These are phyloP conservation scores for Meiosimyza decipiens DNA, from an alignment of 2,888 invertebrate genomes.

Conservation along the genomic window DNA sequence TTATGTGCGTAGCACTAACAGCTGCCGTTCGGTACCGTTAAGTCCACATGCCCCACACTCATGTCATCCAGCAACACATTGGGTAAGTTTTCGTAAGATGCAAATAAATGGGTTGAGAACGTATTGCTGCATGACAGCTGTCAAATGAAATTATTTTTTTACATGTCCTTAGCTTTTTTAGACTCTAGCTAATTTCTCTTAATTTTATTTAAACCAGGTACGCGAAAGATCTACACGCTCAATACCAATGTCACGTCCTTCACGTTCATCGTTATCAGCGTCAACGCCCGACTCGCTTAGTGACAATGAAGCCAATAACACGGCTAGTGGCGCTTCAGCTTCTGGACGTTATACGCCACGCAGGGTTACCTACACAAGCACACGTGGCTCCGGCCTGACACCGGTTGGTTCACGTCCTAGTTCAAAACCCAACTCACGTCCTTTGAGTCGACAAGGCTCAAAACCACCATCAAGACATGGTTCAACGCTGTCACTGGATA, in stretches of 20 bases:
- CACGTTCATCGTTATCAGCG: constrained; percentile 83
- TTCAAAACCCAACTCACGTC: constrained; percentile 85
- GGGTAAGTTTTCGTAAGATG: constrained; percentile 66
- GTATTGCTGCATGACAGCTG: neutral
- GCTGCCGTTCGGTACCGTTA: constrained; percentile 74
- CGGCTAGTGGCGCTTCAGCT: constrained; percentile 38
- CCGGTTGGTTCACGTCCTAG: constrained; percentile 80
- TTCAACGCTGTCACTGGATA: constrained; percentile 89
- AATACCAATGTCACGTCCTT: constrained; percentile 87
- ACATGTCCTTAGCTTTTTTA: too few relatives aligned
- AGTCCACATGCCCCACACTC: constrained; percentile 73
- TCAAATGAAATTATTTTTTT: neutral
- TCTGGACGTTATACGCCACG: constrained; percentile 73
- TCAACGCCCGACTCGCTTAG: constrained; percentile 91
- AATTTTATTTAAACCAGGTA: constrained; percentile 72
- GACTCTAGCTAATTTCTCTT: too few relatives aligned
- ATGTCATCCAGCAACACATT: constrained; percentile 76
- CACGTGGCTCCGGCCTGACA: constrained; percentile 73
- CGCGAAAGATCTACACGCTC: constrained; percentile 92
- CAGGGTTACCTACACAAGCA: constrained; percentile 74
- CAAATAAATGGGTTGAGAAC: neutral
- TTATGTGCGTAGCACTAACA: constrained; percentile 74
- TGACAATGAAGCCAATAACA: constrained; percentile 79
- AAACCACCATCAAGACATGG: constrained; percentile 95
- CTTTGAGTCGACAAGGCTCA: constrained; percentile 86